Conservation (phyloP, 2,113 vertebrate genomes). For the Mobula birostris region DNA sequence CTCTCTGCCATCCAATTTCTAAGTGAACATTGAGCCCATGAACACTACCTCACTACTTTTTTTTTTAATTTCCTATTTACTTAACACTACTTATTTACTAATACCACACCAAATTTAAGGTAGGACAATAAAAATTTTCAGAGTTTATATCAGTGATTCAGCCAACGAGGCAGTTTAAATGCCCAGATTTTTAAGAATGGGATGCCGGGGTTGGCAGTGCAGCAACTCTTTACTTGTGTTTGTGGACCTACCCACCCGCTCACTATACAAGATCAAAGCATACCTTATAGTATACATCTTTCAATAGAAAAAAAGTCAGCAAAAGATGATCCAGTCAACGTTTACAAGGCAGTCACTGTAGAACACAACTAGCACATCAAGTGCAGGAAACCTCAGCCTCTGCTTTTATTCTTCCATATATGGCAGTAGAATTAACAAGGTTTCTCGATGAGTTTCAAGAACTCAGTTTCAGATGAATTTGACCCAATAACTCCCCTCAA, state of each 20-base stretch:
- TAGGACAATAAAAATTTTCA: too few relatives aligned
- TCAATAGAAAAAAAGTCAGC: not conserved
- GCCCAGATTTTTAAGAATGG: not conserved
- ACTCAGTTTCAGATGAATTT: not conserved
- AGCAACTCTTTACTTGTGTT: too few relatives aligned
- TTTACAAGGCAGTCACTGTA: not conserved
- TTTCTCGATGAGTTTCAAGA: not conserved
- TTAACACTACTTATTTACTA: too few relatives aligned
- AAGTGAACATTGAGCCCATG: too few relatives aligned
- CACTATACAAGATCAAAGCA: too few relatives aligned
- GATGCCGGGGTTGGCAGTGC: too few relatives aligned
- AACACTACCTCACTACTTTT: too few relatives aligned
- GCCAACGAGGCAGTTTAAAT: not conserved
- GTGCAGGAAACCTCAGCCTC: not conserved
- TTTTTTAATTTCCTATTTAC: too few relatives aligned
- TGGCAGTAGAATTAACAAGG: not conserved
- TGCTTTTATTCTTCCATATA: not conserved
- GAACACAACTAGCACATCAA: not conserved
- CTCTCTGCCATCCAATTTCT: too few relatives aligned
- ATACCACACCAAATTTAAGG: too few relatives aligned
- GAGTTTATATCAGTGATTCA: not conserved
- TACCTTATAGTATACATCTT: not conserved
- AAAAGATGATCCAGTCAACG: not conserved
- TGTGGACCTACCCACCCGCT: too few relatives aligned
- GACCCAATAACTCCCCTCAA: not conserved